Percentiles rank a stretch among this genome's conserved stretches.
Evolutionary conservation across 2,888 invertebrate genomes (phyloP).

Genomic region (Azorinus chamasolen): DNA sequence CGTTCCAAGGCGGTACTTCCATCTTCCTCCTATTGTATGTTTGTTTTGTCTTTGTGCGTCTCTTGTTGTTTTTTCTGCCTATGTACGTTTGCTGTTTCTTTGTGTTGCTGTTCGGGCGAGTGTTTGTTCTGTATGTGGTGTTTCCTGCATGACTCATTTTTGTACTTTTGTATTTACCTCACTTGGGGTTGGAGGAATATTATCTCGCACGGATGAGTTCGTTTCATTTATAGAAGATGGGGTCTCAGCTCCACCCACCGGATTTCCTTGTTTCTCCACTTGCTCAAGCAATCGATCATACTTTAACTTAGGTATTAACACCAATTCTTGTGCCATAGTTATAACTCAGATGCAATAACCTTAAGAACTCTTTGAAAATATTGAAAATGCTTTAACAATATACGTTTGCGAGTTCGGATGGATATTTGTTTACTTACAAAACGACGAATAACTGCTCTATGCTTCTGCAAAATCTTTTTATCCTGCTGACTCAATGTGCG

Average conservation of each 20-base stretch:
- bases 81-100: too few relatives aligned
- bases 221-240: too few relatives aligned
- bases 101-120: too few relatives aligned
- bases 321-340: slow-evolving; percentile 11
- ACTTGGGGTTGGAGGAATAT: too few relatives aligned
- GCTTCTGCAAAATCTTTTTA: slow-evolving; percentile 1
- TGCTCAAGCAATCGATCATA: slow-evolving; percentile 4
- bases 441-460: slow-evolving; percentile 1
- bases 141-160: too few relatives aligned
- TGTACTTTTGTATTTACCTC: too few relatives aligned
- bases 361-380: neutral
- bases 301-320: slow-evolving; percentile 11
- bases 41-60: too few relatives aligned
- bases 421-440: slow-evolving; percentile 1
- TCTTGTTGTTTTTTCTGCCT: too few relatives aligned
- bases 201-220: too few relatives aligned
- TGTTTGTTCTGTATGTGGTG: too few relatives aligned
- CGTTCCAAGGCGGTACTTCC: too few relatives aligned
- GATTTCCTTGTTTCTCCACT: neutral
- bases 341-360: neutral
- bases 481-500: neutral
- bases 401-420: neutral
- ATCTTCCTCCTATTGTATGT: too few relatives aligned
- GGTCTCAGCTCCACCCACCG: neutral
- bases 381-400: neutral